These are phyloP conservation scores for Ophion costatus DNA, from an alignment of 2,888 invertebrate genomes.

Conservation along the genomic window DNA sequence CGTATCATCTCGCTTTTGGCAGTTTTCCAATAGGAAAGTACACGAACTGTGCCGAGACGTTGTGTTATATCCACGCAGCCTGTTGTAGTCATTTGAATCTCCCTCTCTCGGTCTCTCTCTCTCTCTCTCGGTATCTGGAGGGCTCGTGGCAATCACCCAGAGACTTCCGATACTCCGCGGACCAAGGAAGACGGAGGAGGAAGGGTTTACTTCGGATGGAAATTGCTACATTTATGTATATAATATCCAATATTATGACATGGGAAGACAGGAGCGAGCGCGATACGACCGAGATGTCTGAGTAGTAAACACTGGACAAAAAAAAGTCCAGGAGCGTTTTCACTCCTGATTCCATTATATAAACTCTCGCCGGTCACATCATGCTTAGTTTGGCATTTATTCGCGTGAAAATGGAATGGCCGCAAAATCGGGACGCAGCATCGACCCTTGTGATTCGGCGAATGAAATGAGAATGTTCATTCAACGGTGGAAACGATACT, in stretches of 20 bases:
- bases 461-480: constrained; percentile 9
- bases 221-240: constrained; percentile 71
- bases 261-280: constrained; percentile 45
- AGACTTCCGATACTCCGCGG: constrained; percentile 49
- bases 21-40: constrained; percentile 67
- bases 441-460: background rate
- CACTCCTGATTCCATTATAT: no score
- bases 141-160: constrained; percentile 54
- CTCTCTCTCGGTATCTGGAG: constrained; percentile 8
- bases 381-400: background rate
- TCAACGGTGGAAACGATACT: constrained; percentile 13
- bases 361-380: background rate
- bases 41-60: constrained; percentile 39
- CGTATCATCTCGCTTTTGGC: constrained; percentile 68
- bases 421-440: background rate
- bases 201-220: constrained; percentile 63
- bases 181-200: constrained; percentile 28
- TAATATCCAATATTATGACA: constrained; percentile 69
- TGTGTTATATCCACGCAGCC: constrained; percentile 44
- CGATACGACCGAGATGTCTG: constrained; percentile 29
- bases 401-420: background rate
- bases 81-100: constrained; percentile 18
- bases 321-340: background rate
- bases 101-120: constrained; percentile 8
- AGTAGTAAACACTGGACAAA: constrained; percentile 17